Evolutionary conservation across 2,113 vertebrate species (phyloP).

Genomic region (Muscicapa adusta): DNA sequence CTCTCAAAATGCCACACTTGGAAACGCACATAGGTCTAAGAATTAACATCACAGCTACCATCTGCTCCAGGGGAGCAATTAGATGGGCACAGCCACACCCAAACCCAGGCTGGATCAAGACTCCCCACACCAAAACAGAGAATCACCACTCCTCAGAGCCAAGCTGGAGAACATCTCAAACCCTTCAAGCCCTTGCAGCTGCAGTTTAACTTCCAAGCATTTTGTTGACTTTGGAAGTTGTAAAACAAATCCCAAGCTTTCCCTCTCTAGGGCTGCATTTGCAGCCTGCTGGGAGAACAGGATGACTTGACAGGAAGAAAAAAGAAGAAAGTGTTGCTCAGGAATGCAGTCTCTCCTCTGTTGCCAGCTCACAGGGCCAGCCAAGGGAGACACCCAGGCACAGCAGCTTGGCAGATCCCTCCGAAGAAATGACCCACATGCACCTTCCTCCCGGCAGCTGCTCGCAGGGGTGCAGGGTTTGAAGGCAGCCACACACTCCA

Average conservation of each 20-base stretch:
- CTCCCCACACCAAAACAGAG: neutral
- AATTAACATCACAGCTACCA: neutral
- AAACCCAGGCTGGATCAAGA: neutral
- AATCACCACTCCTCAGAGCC: neutral
- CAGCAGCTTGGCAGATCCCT: neutral
- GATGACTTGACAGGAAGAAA: neutral
- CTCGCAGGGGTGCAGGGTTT: neutral
- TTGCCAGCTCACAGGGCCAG: neutral
- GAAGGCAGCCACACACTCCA: neutral
- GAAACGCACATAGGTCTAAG: neutral
- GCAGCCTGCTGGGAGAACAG: neutral
- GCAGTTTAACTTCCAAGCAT: neutral
- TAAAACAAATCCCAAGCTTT: neutral
- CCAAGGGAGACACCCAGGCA: neutral
- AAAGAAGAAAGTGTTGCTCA: neutral
- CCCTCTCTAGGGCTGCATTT: neutral
- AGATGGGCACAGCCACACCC: neutral
- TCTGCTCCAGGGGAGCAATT: neutral
- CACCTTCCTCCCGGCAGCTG: accelerated
- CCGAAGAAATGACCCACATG: neutral
- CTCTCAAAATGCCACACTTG: neutral
- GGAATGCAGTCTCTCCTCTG: neutral
- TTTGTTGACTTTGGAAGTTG: neutral
- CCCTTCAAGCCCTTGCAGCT: neutral
- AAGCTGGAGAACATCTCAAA: neutral